phyloP scores from a whole-genome alignment of 2,888 invertebrate species.

The Drepana falcataria region DNA sequence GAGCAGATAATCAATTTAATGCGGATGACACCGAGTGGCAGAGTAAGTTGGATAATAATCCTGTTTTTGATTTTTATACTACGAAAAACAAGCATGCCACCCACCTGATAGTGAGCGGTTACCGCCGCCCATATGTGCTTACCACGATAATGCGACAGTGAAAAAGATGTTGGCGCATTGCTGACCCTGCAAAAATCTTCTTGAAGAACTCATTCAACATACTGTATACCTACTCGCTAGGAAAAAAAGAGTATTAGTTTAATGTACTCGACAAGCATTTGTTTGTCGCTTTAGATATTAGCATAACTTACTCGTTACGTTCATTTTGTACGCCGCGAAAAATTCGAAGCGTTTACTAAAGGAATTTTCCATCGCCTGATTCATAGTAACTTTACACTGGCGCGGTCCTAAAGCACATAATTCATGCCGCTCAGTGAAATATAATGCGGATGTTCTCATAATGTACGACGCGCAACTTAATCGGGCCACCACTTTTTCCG shows the following conservation, averaged over 20 bases:
- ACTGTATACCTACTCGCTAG: too few relatives aligned
- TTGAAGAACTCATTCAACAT: too few relatives aligned
- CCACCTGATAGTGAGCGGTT: too few relatives aligned
- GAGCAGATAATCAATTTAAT: too few relatives aligned
- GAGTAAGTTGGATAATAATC: too few relatives aligned
- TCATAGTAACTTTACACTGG: slow-evolving; percentile 56
- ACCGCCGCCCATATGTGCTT: too few relatives aligned
- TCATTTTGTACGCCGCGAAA: slow-evolving; percentile 17
- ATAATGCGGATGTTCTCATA: slow-evolving; percentile 72
- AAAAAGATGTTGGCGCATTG: too few relatives aligned
- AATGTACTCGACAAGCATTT: background rate
- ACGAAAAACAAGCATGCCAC: too few relatives aligned
- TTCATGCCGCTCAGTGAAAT: slow-evolving; percentile 67
- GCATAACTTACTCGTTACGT: background rate
- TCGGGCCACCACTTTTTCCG: slow-evolving; percentile 61
- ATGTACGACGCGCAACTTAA: slow-evolving; percentile 71
- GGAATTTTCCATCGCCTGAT: slow-evolving; percentile 51
- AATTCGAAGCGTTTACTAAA: slow-evolving; percentile 24
- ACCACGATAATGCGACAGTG: too few relatives aligned
- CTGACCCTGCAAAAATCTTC: too few relatives aligned
- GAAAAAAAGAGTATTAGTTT: background rate
- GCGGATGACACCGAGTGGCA: too few relatives aligned
- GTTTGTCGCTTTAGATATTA: background rate
- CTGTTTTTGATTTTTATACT: too few relatives aligned
- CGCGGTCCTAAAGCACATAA: slow-evolving; percentile 57